These are phyloP conservation scores for Hydrophis major DNA, from an alignment of 2,797 vertebrate genomes.

Conservation along the genomic window DNA sequence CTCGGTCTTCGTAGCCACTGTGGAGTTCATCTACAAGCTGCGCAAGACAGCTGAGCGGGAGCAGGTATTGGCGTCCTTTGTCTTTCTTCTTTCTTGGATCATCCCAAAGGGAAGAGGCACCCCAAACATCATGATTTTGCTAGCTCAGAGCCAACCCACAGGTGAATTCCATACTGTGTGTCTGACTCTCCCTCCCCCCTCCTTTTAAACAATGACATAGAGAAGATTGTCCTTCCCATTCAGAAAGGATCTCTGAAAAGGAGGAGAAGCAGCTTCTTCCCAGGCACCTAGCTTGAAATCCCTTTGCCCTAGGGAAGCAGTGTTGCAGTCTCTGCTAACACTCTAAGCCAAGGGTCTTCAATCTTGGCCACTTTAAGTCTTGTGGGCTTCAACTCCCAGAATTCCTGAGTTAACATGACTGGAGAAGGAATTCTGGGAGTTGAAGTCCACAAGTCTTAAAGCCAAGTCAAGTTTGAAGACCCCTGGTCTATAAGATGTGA, in stretches of 20 bases:
- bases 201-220: not conserved
- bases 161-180: not conserved
- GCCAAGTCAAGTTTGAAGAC: too few species aligned
- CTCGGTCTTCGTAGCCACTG: slow-evolving; percentile 93
- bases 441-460: too few species aligned
- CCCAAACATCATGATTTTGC: fast-evolving
- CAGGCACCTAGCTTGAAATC: not conserved
- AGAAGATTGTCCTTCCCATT: not conserved
- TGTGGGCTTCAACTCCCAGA: too few species aligned
- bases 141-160: not conserved
- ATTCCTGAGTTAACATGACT: too few species aligned
- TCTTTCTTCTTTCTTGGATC: not conserved
- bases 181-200: too few species aligned
- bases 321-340: not conserved
- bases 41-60: slow-evolving; percentile 91
- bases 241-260: not conserved
- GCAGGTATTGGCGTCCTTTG: slow-evolving; percentile 77
- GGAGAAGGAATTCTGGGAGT: too few species aligned
- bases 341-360: too few species aligned
- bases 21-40: slow-evolving; percentile 97
- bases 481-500: too few species aligned
- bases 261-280: not conserved
- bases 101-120: not conserved
- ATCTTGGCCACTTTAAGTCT: too few species aligned
- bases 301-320: not conserved